Percentiles rank a stretch among this genome's conserved stretches.
Evolutionary conservation across 2,113 vertebrate genomes (phyloP).

Genomic region (Numenius arquata): DNA sequence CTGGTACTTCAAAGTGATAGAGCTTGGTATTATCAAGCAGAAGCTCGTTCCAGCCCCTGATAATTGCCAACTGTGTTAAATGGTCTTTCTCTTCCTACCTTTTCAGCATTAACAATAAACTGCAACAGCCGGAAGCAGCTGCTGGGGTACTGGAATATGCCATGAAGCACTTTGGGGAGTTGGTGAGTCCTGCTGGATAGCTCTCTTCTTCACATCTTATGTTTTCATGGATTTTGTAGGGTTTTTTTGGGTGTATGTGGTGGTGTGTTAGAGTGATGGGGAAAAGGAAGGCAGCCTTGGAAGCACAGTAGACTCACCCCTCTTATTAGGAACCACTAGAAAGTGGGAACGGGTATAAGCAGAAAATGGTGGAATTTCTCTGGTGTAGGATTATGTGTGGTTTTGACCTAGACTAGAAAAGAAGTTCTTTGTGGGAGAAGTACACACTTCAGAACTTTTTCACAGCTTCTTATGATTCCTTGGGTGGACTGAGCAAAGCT

Average conservation of each 20-base stretch:
- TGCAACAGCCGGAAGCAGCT: slow-evolving; percentile 97
- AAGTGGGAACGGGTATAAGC: not conserved
- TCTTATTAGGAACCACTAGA: not conserved
- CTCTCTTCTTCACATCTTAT: accelerated
- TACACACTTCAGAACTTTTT: not conserved
- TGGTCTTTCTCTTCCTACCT: slow-evolving; percentile 36
- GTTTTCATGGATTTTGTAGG: not conserved
- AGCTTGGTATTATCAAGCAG: not conserved
- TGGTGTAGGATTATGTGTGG: not conserved
- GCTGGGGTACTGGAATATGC: slow-evolving; percentile 96
- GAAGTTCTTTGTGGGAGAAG: not conserved
- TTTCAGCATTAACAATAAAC: slow-evolving; percentile 96
- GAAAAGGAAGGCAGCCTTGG: not conserved
- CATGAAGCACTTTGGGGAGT: slow-evolving; percentile 98
- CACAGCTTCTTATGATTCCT: not conserved
- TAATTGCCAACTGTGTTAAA: not conserved
- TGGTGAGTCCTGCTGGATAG: slow-evolving; percentile 80
- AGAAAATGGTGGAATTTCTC: not conserved
- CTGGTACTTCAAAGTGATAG: not conserved
- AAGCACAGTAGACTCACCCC: not conserved
- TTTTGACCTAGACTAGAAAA: not conserved
- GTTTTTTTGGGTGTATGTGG: not conserved
- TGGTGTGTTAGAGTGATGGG: not conserved
- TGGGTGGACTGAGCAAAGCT: not conserved
- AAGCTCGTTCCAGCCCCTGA: not conserved